Evolutionary conservation across 35 echinoderm and acorn worm species (phyloP), one percentile per base, ranked within the genome.

Genomic region (Ptychodera flava): DNA sequence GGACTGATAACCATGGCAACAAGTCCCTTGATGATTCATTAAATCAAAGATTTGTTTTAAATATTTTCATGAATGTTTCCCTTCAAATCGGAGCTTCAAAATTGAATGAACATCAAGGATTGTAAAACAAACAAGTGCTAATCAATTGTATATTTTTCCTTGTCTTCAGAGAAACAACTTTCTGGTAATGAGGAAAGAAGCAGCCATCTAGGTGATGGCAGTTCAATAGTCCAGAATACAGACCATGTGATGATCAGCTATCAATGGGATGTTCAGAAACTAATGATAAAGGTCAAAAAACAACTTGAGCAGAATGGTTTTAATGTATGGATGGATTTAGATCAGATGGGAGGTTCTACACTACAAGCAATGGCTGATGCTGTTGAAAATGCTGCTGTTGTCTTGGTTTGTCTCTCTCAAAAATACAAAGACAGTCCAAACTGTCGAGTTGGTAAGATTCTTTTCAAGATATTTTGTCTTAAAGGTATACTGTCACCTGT

Each of bases 371-470:
- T 98, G 95, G 95, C 95, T 30, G 90, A 94, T 81, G 95, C 95
- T 78, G 95, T 98, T 29, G 95, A 98, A 81, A 89, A 91, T 31
- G 85, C 95, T 30, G 95, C 90, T 37, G 88, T 98, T 1, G 84
- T 98, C 2, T 38, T 98, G 35, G 88, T 98, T n/a, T 85, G 80
- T 34, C 81, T 98, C 29, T 90, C 92, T 28, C 84, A 91, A 81
- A 98, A 94, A 77, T 98, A 98, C 76, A 94, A 91, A 85, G 92
- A 98, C 30, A 98, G 95, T 76, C 88, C 91, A 28, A 98, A 91
- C 77, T 89, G 90, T 31, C 79, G 95, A 87, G 93, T 92, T 88
- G 95, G 95, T 98, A 64, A 64, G 45, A n/a, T n/a, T n/a, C n/a
- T n/a, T n/a, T n/a, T n/a, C n/a, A n/a, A n/a, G n/a, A n/a, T n/a